Base-by-base conservation (phyloP, 2,797 vertebrate species). In the Botia kubotai region DNA sequence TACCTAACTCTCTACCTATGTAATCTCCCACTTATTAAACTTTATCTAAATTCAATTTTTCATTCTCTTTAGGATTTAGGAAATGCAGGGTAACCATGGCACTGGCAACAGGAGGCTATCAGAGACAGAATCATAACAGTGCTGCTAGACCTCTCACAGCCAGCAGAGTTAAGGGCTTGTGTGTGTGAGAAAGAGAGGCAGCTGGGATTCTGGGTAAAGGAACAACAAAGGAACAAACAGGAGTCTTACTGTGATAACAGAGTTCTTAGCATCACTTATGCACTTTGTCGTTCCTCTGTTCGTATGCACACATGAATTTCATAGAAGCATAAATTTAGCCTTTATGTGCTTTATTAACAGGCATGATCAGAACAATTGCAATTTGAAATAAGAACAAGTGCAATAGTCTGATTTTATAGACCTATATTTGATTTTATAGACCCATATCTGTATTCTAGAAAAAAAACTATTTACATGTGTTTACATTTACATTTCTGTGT, bases 51-150 rank as follows among this genome's bases (percentile, higher is more conserved):
- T 83, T 78, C 70, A 33, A 81, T 72, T 79, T 83, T 80, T 86
- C 79, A 88, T 88, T 86, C 84, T 82, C 79, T 82, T 87, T 79
- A 70, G 84, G 82, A 86, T 87, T 85, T 85, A 83, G 86, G 81
- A 75, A 85, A 82, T 84, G 78, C 80, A 52, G 72, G 53, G 86
- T 87, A 84, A 81, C 83, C 83, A 86, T 88, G 72, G 83, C 84
- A 83, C 86, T 78, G 65, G 50, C 75, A 83, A 68, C 84, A 43
- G 87, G 82, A 84, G 78, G 86, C 77, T 85, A 82, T 87, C 73
- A 62, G 75, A 79, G 68, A 73, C 65, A 83, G 74, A 81, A 82
- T 83, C 82, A 87, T 79, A 83, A 81, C 83, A 85, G 72, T 75
- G 70, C 81, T 39, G 77, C 76, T 63, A 52, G 67, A 79, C 75